A percentile compares a stretch with the other conserved stretches of the same genome.
Evolutionary conservation across 2,797 vertebrate genomes (phyloP).

Genomic region (Glyptemys insculpta): DNA sequence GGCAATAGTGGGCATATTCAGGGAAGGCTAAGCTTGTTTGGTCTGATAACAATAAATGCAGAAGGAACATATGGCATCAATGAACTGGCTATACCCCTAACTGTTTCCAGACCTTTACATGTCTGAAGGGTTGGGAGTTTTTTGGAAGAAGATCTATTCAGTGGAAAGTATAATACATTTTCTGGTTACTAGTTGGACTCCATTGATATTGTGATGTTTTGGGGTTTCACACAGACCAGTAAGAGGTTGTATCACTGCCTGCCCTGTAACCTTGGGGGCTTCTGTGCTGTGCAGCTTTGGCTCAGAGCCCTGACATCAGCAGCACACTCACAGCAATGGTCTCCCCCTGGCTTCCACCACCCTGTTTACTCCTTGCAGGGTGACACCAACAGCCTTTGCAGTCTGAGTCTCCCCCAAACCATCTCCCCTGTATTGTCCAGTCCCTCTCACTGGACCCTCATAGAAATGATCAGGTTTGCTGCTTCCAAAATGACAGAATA

Average conservation of each 20-base stretch:
- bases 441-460: neutral
- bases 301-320: neutral
- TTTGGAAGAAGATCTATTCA: neutral
- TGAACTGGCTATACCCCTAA: neutral
- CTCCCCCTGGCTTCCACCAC: neutral
- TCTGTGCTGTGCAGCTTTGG: neutral
- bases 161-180: neutral
- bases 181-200: neutral
- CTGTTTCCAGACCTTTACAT: neutral
- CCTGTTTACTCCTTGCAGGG: neutral
- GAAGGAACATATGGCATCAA: neutral
- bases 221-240: neutral
- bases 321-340: neutral
- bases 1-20: neutral
- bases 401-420: neutral
- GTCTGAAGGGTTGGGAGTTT: neutral
- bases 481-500: neutral
- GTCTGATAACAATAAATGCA: neutral
- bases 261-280: neutral
- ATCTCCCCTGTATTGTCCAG: too few relatives aligned
- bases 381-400: neutral
- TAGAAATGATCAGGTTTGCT: neutral
- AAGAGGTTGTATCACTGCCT: neutral
- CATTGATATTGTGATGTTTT: neutral
- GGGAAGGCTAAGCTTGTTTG: neutral